A percentile compares a stretch with the other conserved stretches of the same genome.
These are phyloP conservation scores for Entomobrya multifasciata DNA, from an alignment of 2,888 invertebrate species.

Conservation along the genomic window DNA sequence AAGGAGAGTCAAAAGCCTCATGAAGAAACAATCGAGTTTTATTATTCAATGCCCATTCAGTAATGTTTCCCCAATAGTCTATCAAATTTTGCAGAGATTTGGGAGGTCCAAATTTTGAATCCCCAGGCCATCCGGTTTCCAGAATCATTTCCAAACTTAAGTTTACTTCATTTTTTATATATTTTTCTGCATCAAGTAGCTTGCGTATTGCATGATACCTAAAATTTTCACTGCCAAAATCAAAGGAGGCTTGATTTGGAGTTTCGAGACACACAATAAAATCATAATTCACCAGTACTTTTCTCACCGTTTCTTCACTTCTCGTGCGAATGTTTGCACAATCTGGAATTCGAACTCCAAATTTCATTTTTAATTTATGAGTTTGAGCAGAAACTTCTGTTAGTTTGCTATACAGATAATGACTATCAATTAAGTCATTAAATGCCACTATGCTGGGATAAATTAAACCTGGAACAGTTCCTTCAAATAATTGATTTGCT, in stretches of 20 bases:
- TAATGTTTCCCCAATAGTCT: conserved; percentile 51
- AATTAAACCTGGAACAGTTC: conserved; percentile 21
- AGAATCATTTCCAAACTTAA: conserved; percentile 6
- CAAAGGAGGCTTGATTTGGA: conserved; percentile 10
- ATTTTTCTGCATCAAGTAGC: conserved; percentile 11
- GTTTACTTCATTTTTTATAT: background rate
- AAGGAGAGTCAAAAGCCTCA: conserved; percentile 70
- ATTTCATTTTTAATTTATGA: background rate
- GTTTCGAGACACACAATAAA: conserved; percentile 31
- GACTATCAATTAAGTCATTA: conserved; percentile 6
- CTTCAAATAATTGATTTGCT: conserved; percentile 10
- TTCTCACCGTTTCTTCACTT: background rate
- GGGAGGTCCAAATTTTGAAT: background rate
- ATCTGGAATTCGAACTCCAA: background rate
- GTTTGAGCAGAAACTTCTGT: background rate
- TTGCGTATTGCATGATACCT: background rate
- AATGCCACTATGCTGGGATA: background rate
- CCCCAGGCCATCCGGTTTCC: conserved; percentile 54
- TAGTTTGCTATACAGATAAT: background rate
- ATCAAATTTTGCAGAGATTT: conserved; percentile 33
- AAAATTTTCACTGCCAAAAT: conserved; percentile 18
- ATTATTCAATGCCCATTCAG: conserved; percentile 19
- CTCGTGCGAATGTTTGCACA: conserved; percentile 11
- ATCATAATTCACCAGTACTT: background rate
- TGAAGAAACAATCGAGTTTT: conserved; percentile 37